Percentiles rank a stretch among this genome's conserved stretches.
These are phyloP conservation scores for Anneissia japonica DNA, from an alignment of 35 echinoderm and acorn worm genomes.

Conservation along the genomic window DNA sequence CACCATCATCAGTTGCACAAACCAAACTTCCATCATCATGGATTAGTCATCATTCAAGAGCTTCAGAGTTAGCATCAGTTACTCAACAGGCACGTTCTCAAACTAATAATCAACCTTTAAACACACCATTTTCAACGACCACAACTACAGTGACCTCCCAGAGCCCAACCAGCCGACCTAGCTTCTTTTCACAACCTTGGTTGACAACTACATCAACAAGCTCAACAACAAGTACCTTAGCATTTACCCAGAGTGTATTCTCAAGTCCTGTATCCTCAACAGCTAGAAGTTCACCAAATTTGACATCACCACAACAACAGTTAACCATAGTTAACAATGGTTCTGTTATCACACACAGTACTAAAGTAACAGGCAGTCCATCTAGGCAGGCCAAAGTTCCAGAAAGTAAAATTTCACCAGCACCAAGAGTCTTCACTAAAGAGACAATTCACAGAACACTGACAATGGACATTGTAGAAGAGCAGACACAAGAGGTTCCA, in stretches of 20 bases:
- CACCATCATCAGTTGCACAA: not conserved
- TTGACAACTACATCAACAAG: not conserved
- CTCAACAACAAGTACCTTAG: not conserved
- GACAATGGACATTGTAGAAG: not conserved
- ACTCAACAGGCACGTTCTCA: slow-evolving; percentile 42
- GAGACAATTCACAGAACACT: not conserved
- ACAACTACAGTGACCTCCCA: not conserved
- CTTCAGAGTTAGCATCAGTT: slow-evolving; percentile 54
- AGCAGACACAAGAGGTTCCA: not conserved
- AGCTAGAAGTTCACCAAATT: not conserved
- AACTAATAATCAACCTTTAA: not conserved
- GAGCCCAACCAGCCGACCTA: not conserved
- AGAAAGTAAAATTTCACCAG: not conserved
- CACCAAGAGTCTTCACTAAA: not conserved
- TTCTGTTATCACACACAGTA: not conserved
- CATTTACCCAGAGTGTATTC: not conserved
- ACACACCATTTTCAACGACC: not conserved
- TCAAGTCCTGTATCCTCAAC: not conserved
- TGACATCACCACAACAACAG: not conserved
- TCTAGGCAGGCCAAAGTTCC: not conserved
- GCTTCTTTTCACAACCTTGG: not conserved
- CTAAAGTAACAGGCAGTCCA: not conserved
- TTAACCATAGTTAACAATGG: not conserved
- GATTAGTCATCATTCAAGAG: slow-evolving; percentile 65
- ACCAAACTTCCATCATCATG: slow-evolving; percentile 28